phyloP scores from a whole-genome alignment of 2,888 invertebrate genomes.

The Agrilus mali region DNA sequence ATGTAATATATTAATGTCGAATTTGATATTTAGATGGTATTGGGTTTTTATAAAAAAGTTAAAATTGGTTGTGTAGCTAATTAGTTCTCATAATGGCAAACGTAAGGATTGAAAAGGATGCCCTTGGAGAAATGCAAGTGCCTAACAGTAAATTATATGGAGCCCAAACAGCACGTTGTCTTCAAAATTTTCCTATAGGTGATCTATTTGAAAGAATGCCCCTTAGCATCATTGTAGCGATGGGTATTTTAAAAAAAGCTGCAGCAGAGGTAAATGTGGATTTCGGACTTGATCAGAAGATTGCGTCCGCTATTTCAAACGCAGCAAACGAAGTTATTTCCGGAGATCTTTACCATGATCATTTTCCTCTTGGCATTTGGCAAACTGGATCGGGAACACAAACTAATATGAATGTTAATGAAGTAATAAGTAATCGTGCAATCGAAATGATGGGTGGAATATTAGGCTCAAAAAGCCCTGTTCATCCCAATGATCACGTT shows the following conservation, averaged over 20 bases:
- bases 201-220: conserved; percentile 89
- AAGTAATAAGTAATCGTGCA: conserved; percentile 68
- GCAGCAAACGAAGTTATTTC: conserved; percentile 42
- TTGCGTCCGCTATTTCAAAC: conserved; percentile 37
- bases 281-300: conserved; percentile 41
- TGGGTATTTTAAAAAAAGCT: conserved; percentile 62
- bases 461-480: conserved; percentile 76
- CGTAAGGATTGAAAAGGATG: conserved; percentile 69
- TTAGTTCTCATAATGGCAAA: conserved; percentile 5
- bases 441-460: conserved; percentile 78
- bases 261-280: conserved; percentile 85
- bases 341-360: conserved; percentile 39
- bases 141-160: conserved; percentile 88
- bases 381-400: conserved; percentile 53
- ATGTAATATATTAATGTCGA: too few relatives aligned
- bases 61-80: too few relatives aligned
- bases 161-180: conserved; percentile 86
- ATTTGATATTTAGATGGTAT: too few relatives aligned
- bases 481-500: conserved; percentile 94
- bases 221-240: conserved; percentile 39
- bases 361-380: conserved; percentile 49
- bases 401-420: conserved; percentile 52
- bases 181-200: conserved; percentile 94
- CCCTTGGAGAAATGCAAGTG: conserved; percentile 89
- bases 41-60: too few relatives aligned